Base-by-base conservation (phyloP, 2,888 invertebrate species). In the Mactromeris polynyma region DNA sequence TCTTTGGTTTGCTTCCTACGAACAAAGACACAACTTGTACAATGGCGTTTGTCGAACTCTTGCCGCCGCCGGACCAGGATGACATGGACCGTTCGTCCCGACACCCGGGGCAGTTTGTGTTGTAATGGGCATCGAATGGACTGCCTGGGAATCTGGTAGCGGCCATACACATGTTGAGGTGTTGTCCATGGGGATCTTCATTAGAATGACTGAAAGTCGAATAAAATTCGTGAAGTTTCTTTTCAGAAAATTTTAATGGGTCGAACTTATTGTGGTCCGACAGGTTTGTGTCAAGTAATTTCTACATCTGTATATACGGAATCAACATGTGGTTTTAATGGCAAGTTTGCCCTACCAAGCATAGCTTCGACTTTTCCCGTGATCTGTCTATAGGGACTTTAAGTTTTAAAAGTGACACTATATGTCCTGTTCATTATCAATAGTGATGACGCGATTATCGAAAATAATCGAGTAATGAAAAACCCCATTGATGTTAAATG, bases 131-230 rank as follows among this genome's bases (percentile, higher is more conserved):
- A 26, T 80, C 80, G 19, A 80, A 80, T 14, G 46, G 46, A 19
- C 80, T 51, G 19, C 80, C 80, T 0, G 46, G 46, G 7, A 42
- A 42, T 31, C 69, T 69, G 31, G 38, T 83, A 2, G 64, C 36
- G 0, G 83, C 83, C 33, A 42, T 36, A 33, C 83, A 83, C 38
- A 17, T 46, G 42, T 83, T 83, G 21, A 83, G 21, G 26, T 83
- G 83, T 21, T 83, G 83, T 0, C 83, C 83, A 1, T 21, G 42
- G 19, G 83, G 83, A 46, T 83, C 83, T 33, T 83, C 83, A 69
- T 83, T 83, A 19, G 73, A 73, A 73, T 73, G 73, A 11, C 73
- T 73, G 73, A 73, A 73, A 73, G 31, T 33, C 19, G 3, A 36
- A 73, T 33, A 33, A 33, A 11, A 14, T 58, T 3, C n/a, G 2